A percentile compares a stretch with the other conserved stretches of the same genome.
Evolutionary conservation across 2,888 invertebrate species (phyloP).

Genomic region (Cerceris rybyensis): DNA sequence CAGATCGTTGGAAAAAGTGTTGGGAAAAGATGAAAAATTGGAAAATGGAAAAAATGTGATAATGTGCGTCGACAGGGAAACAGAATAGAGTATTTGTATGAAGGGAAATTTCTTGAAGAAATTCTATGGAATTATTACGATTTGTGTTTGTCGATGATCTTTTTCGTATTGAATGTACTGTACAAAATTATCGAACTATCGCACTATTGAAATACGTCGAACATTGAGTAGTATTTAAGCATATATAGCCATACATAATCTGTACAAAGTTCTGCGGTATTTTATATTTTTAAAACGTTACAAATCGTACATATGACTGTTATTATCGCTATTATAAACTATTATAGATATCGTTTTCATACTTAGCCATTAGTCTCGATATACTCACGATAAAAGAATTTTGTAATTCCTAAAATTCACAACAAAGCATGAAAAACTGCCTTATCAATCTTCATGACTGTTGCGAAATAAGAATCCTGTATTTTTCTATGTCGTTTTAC

Average conservation of each 20-base stretch:
- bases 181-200: not conserved
- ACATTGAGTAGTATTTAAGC: not conserved
- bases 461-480: not conserved
- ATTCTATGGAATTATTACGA: no score
- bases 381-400: not conserved
- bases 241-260: not conserved
- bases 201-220: slow-evolving; percentile 26
- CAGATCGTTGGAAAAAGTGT: not conserved
- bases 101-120: not conserved
- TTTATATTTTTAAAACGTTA: slow-evolving; percentile 32
- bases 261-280: slow-evolving; percentile 42
- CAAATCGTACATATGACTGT: slow-evolving; percentile 14
- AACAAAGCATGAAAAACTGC: no score
- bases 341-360: not conserved
- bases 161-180: no score
- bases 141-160: no score
- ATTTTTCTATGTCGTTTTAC: not conserved
- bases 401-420: not conserved
- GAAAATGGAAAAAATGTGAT: slow-evolving; percentile 33
- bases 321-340: slow-evolving; percentile 11
- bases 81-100: not conserved
- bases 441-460: not conserved
- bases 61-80: slow-evolving; percentile 10
- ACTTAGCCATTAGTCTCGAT: not conserved
- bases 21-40: not conserved